A percentile compares a stretch with the other conserved stretches of the same genome.
phyloP scores from a whole-genome alignment of 2,113 vertebrate species.

The Helogale parvula region DNA sequence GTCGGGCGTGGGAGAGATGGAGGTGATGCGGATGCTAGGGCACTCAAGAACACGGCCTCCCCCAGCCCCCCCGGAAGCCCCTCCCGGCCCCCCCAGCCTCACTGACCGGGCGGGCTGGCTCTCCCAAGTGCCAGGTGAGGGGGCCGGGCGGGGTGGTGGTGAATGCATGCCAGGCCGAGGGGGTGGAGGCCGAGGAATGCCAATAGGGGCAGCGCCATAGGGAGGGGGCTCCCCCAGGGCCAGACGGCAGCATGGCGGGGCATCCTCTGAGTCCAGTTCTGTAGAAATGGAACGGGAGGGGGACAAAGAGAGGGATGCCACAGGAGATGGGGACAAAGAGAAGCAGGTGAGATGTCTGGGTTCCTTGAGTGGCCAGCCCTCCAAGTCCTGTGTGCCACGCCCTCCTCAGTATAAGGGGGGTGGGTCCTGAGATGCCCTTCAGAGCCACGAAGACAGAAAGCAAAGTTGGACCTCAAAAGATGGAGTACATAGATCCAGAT shows the following conservation, averaged over 20 bases:
- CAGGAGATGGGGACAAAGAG: neutral
- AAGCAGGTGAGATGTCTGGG: conserved; percentile 46
- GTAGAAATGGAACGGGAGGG: conserved; percentile 24
- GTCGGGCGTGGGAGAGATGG: conserved; percentile 90
- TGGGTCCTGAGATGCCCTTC: neutral
- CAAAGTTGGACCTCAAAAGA: conserved; percentile 3
- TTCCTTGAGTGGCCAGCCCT: neutral
- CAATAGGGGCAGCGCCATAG: conserved; percentile 76
- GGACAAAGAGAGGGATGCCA: conserved; percentile 17
- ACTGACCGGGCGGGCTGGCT: conserved; percentile 93
- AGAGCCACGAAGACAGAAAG: conserved; percentile 57
- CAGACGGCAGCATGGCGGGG: conserved; percentile 77
- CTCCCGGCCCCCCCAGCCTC: conserved; percentile 85
- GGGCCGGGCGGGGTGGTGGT: conserved; percentile 91
- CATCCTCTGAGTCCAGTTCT: conserved; percentile 83
- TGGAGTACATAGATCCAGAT: neutral
- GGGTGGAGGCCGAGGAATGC: conserved; percentile 85
- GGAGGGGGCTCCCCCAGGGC: conserved; percentile 79
- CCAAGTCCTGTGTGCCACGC: neutral
- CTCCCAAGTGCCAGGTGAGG: conserved; percentile 91
- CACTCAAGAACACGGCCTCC: conserved; percentile 92
- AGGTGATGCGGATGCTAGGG: conserved; percentile 96
- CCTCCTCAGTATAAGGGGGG: neutral
- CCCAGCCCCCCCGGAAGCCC: conserved; percentile 81
- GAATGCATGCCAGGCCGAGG: conserved; percentile 94